Evolutionary conservation across 2,888 invertebrate genomes (phyloP).

Genomic region (Hirudinaria manillensis): DNA sequence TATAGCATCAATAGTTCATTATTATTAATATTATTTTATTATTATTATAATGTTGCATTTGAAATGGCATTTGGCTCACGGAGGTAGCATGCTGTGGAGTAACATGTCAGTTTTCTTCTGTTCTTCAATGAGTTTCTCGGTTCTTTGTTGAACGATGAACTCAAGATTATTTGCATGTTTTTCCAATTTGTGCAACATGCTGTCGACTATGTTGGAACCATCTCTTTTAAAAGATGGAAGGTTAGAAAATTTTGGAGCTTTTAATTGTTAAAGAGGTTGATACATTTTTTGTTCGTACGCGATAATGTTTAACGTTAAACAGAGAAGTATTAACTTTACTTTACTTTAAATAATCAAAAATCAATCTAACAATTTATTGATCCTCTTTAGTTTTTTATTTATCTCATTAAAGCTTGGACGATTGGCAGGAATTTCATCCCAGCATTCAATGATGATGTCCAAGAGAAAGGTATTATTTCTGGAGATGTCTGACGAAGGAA

Average conservation of each 20-base stretch:
- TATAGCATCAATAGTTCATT: neutral
- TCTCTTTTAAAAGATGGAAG: neutral
- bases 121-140: slow-evolving; percentile 39
- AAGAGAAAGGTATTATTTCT: neutral
- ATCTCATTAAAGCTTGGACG: slow-evolving; percentile 29
- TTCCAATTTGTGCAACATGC: slow-evolving; percentile 35
- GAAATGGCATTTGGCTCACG: slow-evolving; percentile 37
- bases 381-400: neutral
- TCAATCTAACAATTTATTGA: slow-evolving; percentile 8
- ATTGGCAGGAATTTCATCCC: slow-evolving; percentile 31
- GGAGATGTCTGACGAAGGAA: too few species aligned
- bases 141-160: slow-evolving; percentile 33
- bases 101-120: slow-evolving; percentile 47
- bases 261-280: neutral
- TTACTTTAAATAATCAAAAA: neutral
- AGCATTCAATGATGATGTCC: slow-evolving; percentile 30
- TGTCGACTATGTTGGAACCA: slow-evolving; percentile 29
- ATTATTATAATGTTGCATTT: neutral
- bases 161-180: slow-evolving; percentile 34
- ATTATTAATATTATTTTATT: neutral
- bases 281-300: neutral
- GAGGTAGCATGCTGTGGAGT: slow-evolving; percentile 49
- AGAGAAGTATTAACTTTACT: too few species aligned
- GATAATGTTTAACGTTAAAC: neutral
- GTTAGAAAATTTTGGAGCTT: slow-evolving; percentile 1